Percentiles rank a stretch among this genome's conserved stretches.
Evolutionary conservation across 2,113 vertebrate species (phyloP).

Genomic region (Rhinoptilus africanus): DNA sequence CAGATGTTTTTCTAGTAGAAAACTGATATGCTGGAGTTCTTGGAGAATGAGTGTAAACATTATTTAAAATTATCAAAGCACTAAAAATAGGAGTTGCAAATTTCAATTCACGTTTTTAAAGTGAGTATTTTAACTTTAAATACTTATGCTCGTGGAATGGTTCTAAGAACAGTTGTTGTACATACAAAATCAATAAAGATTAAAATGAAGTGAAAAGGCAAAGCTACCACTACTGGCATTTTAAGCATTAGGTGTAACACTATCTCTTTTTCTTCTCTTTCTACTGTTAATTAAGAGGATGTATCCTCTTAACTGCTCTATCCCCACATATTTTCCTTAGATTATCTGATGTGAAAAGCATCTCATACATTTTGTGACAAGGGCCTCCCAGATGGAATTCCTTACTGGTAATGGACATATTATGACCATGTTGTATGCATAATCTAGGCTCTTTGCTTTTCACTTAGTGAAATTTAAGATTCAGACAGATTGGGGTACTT

Average conservation of each 20-base stretch:
- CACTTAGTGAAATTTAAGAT: neutral
- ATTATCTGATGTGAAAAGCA: neutral
- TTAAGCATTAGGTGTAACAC: neutral
- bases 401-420: neutral
- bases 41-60: neutral
- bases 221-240: neutral
- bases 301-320: neutral
- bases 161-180: neutral
- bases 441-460: neutral
- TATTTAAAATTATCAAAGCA: neutral
- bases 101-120: neutral
- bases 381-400: neutral
- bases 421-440: neutral
- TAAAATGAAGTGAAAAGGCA: neutral
- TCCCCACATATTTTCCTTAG: neutral
- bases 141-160: neutral
- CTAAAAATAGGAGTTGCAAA: neutral
- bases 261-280: neutral
- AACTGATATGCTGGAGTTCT: neutral
- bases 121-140: neutral
- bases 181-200: neutral
- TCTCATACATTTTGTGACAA: neutral
- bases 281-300: neutral
- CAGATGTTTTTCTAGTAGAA: neutral
- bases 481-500: neutral